Evolutionary conservation across 1,140 invertebrate genomes (phyloP), one percentile per base, ranked within the genome.

Genomic region (Tetragonula clypearis): DNA sequence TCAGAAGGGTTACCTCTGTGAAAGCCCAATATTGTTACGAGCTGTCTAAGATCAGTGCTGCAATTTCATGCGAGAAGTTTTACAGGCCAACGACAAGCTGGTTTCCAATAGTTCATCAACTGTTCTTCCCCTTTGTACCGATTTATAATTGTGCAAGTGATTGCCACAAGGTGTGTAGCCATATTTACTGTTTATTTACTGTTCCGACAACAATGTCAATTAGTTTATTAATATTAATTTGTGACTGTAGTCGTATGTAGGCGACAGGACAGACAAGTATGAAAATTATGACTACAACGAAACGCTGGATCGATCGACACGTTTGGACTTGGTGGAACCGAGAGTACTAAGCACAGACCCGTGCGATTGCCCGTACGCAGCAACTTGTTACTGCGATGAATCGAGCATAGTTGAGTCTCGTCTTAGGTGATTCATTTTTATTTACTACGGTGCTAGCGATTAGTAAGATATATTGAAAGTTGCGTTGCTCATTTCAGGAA

Each of bases 21-120:
- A 88, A 89, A 60, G 83, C 91, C 4, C 84, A 89, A 77, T 89
- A 89, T 23, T 89, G 88, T 86, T 86, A 86, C 17, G 88, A 89
- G 49, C 56, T 89, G 8, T 86, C 84, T 14, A 89, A 89, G 78
- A 89, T 89, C 17, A 66, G 76, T 41, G 87, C 87, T 17, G 87
- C 87, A 17, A 86, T 89, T 80, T 88, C 62, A 23, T 88, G 84
- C 17, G 84, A 88, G 26, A 89, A 89, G 53, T 80, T 83, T 21
- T 89, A 89, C 12, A 73, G 53, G 30, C 87, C 88, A 23, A 83
- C 80, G 68, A 77, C n/a, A 12, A 84, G 65, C n/a, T 89, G 87
- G 84, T 89, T 89, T 66, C 78, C 82, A 69, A 58, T 72, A 41
- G 75, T 86, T 23, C 88, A 89, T 19, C 21, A 80, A 23, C 53